These are phyloP conservation scores for Xiphophorus hellerii DNA, from an alignment of 2,113 vertebrate genomes.

Conservation along the genomic window DNA sequence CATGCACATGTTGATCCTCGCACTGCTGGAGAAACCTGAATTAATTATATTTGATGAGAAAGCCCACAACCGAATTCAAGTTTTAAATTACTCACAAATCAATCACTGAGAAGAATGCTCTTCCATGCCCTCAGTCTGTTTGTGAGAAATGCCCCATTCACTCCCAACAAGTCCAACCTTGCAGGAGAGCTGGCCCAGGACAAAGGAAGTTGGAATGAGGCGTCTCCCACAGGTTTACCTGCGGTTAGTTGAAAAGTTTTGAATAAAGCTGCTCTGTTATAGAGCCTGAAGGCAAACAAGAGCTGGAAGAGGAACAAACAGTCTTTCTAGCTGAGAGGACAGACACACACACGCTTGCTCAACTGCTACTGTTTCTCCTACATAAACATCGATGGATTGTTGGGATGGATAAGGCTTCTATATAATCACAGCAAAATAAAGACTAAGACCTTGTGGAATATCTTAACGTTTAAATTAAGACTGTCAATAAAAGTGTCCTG, in stretches of 20 bases:
- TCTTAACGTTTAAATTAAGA: neutral
- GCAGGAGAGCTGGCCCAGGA: slow-evolving; percentile 45
- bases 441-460: neutral
- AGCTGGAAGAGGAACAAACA: slow-evolving; percentile 64
- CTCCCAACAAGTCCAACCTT: slow-evolving; percentile 66
- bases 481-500: neutral
- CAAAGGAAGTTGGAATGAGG: slow-evolving; percentile 54
- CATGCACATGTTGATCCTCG: slow-evolving; percentile 2
- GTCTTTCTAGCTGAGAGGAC: slow-evolving; percentile 1
- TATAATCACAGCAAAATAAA: neutral
- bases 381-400: slow-evolving; percentile 18
- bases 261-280: slow-evolving; percentile 46
- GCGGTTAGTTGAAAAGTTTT: slow-evolving; percentile 44
- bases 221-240: slow-evolving; percentile 50
- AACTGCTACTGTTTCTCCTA: slow-evolving; percentile 40
- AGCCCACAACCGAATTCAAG: slow-evolving; percentile 17
- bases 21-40: slow-evolving; percentile 6
- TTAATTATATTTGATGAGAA: slow-evolving; percentile 4
- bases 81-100: slow-evolving; percentile 54
- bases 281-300: slow-evolving; percentile 48
- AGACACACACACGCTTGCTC: slow-evolving; percentile 5
- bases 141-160: slow-evolving; percentile 22
- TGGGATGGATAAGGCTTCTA: neutral
- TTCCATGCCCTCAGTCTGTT: slow-evolving; percentile 46
- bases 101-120: slow-evolving; percentile 57